A percentile compares a stretch with the other conserved stretches of the same genome.
Conservation (phyloP, 2,113 vertebrate genomes). For the Chaetorhynchus papuensis region DNA sequence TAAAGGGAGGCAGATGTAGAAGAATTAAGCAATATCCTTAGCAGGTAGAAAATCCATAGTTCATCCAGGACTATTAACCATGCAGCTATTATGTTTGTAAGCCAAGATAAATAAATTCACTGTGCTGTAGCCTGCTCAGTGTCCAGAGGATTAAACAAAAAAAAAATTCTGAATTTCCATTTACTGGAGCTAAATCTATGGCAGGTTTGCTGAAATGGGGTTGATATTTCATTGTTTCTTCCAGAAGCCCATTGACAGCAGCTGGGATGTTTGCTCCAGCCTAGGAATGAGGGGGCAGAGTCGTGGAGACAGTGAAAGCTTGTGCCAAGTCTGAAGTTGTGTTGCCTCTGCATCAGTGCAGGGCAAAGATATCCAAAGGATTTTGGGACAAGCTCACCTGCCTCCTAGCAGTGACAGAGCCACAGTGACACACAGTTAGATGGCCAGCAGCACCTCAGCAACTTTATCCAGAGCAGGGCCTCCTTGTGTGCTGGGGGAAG, state of each 20-base stretch:
- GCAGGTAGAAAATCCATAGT: not conserved
- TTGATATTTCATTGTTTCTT: not conserved
- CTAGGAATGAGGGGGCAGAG: not conserved
- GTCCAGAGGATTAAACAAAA: not conserved
- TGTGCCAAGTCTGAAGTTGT: rapidly evolving
- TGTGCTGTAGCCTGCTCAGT: not conserved
- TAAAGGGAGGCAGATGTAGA: not conserved
- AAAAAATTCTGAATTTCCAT: not conserved
- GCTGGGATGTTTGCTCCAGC: not conserved
- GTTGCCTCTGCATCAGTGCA: not conserved
- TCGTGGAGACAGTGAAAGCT: not conserved
- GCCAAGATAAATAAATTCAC: not conserved
- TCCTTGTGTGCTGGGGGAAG: rapidly evolving
- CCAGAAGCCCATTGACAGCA: not conserved
- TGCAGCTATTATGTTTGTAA: not conserved
- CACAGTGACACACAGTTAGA: rapidly evolving
- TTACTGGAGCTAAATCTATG: not conserved
- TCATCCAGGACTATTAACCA: not conserved
- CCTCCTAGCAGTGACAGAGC: not conserved
- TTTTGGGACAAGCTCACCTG: not conserved
- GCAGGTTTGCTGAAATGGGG: not conserved
- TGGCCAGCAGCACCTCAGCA: not conserved
- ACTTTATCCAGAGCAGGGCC: not conserved
- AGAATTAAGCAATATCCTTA: not conserved
- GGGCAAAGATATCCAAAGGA: not conserved